Evolutionary conservation across 2,888 invertebrate genomes (phyloP).

Genomic region (Nymphalis polychloros): DNA sequence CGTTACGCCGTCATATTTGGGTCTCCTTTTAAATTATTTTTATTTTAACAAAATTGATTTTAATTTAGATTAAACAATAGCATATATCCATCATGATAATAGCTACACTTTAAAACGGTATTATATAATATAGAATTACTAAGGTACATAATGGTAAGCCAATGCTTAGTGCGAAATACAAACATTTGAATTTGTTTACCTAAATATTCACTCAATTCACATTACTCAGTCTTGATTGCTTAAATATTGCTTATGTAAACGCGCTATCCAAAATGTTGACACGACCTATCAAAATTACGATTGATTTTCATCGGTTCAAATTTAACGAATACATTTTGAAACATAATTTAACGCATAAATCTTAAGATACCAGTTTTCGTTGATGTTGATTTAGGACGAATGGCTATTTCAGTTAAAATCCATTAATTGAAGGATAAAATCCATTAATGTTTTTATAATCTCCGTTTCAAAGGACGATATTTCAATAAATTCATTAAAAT

Average conservation of each 20-base stretch:
- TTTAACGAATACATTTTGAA: not conserved
- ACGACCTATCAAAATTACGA: not conserved
- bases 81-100: too few species aligned
- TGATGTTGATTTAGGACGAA: not conserved
- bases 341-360: too few species aligned
- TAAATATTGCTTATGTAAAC: slow-evolving; percentile 5
- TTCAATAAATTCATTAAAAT: too few species aligned
- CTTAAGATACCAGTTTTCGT: not conserved
- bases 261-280: not conserved
- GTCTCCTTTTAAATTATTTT: not conserved
- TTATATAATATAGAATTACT: too few species aligned
- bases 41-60: not conserved
- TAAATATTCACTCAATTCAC: too few species aligned
- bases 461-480: too few species aligned
- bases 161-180: too few species aligned
- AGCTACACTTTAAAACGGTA: too few species aligned
- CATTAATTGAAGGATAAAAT: not conserved
- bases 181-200: too few species aligned
- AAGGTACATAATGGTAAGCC: too few species aligned
- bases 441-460: too few species aligned
- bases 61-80: not conserved
- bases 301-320: not conserved
- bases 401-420: not conserved
- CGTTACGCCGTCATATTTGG: not conserved
- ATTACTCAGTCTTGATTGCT: not conserved